Evolutionary conservation across 2,113 vertebrate species (phyloP), one percentile per base, ranked within the genome.

Genomic region (Lanius ludovicianus): DNA sequence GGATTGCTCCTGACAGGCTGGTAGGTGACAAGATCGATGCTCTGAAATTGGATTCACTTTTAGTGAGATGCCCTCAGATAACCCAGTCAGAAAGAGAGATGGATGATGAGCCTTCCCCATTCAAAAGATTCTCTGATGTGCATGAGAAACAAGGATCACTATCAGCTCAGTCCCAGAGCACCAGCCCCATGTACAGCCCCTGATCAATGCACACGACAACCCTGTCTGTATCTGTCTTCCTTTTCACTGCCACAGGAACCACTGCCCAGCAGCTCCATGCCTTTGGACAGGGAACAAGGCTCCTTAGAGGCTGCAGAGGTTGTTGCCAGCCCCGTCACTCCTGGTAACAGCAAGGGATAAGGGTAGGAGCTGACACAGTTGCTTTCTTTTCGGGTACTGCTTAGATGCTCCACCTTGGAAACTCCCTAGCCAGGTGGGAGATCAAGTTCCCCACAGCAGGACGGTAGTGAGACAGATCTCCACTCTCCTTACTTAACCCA

Each of bases 1-100:
- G 79, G 44, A 78, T 68, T 18, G 7, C 60, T 94, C 47, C 79
- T 93, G 93, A 81, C 73, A 69, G 37, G 56, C 64, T 49, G 37
- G 4, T 2, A 23, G 73, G 86, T 87, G 92, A 78, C 85, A 76
- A 71, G 76, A 89, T 94, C 20, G 0, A 84, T 94, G 83, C 18
- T 87, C 88, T 68, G 85, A 81, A 90, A 93, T 84, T 90, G 80
- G 73, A 84, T 93, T 93, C 79, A 39, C 75, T 63, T 93, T 84
- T 68, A 86, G 68, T 4, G 3, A 90, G 92, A 68, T 93, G 88
- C 49, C 62, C 90, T 89, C 65, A 81, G 90, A 84, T 73, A 93
- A 89, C 69, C 23, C 73, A 56, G 85, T 81, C 95, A 76, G 76
- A 55, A 46, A 63, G 52, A 64, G 0, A 0, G 89, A 74, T 25